These are phyloP conservation scores for Eremobia ochroleuca DNA, from an alignment of 2,888 invertebrate species.

Conservation along the genomic window DNA sequence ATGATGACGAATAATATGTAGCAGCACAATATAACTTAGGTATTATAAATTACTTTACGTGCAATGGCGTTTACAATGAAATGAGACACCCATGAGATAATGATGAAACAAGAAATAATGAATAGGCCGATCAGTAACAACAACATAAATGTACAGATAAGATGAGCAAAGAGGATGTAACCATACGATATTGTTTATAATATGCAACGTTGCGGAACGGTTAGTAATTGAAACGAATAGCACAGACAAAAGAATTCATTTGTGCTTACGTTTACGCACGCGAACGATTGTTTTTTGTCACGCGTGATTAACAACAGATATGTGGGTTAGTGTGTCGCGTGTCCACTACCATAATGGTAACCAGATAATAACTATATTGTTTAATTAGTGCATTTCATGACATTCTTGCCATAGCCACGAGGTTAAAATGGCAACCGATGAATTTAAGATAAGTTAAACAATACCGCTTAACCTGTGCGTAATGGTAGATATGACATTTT, in stretches of 20 bases:
- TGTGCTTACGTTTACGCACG: slow-evolving; percentile 74
- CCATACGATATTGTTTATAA: slow-evolving; percentile 32
- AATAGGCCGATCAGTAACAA: background rate
- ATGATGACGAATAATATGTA: slow-evolving; percentile 22
- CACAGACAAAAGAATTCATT: slow-evolving; percentile 63
- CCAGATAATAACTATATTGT: slow-evolving; percentile 49
- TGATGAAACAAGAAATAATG: background rate
- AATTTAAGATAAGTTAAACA: slow-evolving; percentile 30
- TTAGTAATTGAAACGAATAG: slow-evolving; percentile 64
- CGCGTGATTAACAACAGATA: slow-evolving; percentile 83
- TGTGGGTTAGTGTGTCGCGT: slow-evolving; percentile 83
- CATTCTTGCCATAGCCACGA: slow-evolving; percentile 8
- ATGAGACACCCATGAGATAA: background rate
- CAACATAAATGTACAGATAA: slow-evolving; percentile 1
- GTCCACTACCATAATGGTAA: slow-evolving; percentile 51
- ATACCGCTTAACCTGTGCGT: slow-evolving; percentile 10
- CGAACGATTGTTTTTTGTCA: slow-evolving; percentile 79
- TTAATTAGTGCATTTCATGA: slow-evolving; percentile 44
- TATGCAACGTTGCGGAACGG: slow-evolving; percentile 49
- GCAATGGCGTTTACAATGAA: background rate
- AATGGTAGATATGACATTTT: slow-evolving; percentile 11
- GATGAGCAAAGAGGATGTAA: slow-evolving; percentile 43
- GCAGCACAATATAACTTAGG: slow-evolving; percentile 1
- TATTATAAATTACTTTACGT: background rate
- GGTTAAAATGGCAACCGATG: background rate